Evolutionary conservation across 1,140 invertebrate genomes (phyloP).

Genomic region (Euglossa dilemma): DNA sequence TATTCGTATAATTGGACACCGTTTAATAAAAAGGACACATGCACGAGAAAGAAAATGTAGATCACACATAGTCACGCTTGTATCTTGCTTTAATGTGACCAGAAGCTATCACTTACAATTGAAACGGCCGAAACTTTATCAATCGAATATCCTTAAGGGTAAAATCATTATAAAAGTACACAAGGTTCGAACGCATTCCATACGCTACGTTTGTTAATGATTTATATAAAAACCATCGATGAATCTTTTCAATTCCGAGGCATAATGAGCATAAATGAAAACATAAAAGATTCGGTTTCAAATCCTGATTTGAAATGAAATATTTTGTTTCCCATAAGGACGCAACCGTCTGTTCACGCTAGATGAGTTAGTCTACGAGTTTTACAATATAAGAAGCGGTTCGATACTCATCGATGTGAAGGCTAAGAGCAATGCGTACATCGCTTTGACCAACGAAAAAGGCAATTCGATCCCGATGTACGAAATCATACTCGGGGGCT

Average conservation of each 20-base stretch:
- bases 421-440: conserved; percentile 85
- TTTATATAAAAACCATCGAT: not conserved
- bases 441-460: conserved; percentile 82
- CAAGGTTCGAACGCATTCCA: not conserved
- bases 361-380: conserved; percentile 84
- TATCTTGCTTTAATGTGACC: not conserved
- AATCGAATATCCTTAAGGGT: not conserved
- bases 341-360: conserved; percentile 81
- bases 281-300: not conserved
- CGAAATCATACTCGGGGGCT: conserved; percentile 85
- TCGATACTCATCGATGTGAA: conserved; percentile 83
- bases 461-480: conserved; percentile 84
- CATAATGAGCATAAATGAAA: not conserved
- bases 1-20: not conserved
- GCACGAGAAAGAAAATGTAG: not conserved
- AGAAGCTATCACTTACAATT: not conserved
- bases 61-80: conserved; percentile 6
- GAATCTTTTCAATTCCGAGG: not conserved
- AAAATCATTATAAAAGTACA: not conserved
- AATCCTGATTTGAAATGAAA: not conserved
- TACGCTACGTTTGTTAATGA: not conserved
- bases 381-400: conserved; percentile 83
- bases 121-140: not conserved
- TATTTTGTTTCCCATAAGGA: conserved; percentile 29
- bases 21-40: not conserved